Percentiles rank a stretch among this genome's conserved stretches.
These are phyloP conservation scores for Ligdia adustata DNA, from an alignment of 2,888 invertebrate genomes.

Conservation along the genomic window DNA sequence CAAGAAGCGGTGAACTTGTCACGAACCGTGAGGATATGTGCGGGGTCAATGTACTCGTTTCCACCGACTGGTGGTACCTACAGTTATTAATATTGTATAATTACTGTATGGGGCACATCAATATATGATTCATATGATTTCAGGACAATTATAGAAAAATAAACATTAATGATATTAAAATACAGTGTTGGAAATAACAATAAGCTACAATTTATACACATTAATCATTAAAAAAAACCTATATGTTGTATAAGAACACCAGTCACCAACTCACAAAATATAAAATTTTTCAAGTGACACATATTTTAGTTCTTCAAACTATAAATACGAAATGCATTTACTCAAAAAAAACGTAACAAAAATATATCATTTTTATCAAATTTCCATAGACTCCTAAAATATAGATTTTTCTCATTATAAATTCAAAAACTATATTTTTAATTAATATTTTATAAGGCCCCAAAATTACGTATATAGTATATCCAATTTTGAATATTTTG, in stretches of 20 bases:
- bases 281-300: constrained; percentile 1
- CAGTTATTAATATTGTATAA: too few species aligned
- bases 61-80: too few species aligned
- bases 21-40: too few species aligned
- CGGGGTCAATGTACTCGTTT: too few species aligned
- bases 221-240: too few species aligned
- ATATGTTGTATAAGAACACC: constrained; percentile 7
- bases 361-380: constrained; percentile 74
- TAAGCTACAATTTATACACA: too few species aligned
- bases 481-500: constrained; percentile 54
- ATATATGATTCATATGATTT: too few species aligned
- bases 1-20: too few species aligned
- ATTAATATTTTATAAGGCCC: constrained; percentile 65
- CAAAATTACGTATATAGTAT: constrained; percentile 76
- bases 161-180: too few species aligned
- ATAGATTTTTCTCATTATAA: constrained; percentile 54
- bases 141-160: too few species aligned
- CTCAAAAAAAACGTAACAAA: constrained; percentile 77
- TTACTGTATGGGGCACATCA: too few species aligned
- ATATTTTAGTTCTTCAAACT: constrained; percentile 37
- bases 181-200: too few species aligned
- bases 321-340: constrained; percentile 63
- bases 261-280: constrained; percentile 10
- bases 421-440: constrained; percentile 59
- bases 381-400: constrained; percentile 67